Conservation (phyloP, 1,140 invertebrate genomes). For the Brachionus paranguensis region DNA sequence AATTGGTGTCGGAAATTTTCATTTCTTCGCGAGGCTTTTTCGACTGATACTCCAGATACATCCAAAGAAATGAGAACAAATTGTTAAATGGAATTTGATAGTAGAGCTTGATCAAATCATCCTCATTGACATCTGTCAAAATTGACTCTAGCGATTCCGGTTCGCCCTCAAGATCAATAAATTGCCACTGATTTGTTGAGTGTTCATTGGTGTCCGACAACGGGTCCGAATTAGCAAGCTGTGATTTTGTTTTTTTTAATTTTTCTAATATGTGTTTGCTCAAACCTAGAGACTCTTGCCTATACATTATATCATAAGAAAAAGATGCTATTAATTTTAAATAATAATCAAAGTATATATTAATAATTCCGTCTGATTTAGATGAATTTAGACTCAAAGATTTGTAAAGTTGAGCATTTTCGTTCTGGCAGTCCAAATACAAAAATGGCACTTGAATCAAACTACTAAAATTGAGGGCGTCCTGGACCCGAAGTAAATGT, state of each 20-base stretch:
- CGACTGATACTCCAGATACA: slow-evolving; percentile 14
- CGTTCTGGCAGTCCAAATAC: background rate
- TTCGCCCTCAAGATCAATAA: slow-evolving; percentile 32
- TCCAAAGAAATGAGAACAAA: slow-evolving; percentile 20
- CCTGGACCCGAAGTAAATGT: background rate
- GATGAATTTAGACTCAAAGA: background rate
- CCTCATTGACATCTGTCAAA: slow-evolving; percentile 15
- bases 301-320: slow-evolving; percentile 16
- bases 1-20: background rate
- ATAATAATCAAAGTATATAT: slow-evolving; percentile 35
- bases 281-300: slow-evolving; percentile 21
- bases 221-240: background rate
- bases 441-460: slow-evolving; percentile 35
- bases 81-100: slow-evolving; percentile 37
- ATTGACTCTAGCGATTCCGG: slow-evolving; percentile 15
- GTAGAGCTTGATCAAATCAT: slow-evolving; percentile 9
- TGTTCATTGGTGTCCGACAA: background rate
- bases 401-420: slow-evolving; percentile 16
- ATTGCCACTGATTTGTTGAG: background rate
- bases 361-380: slow-evolving; percentile 23
- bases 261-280: background rate
- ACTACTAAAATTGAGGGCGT: slow-evolving; percentile 12
- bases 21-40: background rate
- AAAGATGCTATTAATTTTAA: slow-evolving; percentile 33
- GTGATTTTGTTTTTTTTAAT: background rate